Base-by-base conservation (phyloP, 64 coral and sea anemone species). In the Dendronephthya gigantea region DNA sequence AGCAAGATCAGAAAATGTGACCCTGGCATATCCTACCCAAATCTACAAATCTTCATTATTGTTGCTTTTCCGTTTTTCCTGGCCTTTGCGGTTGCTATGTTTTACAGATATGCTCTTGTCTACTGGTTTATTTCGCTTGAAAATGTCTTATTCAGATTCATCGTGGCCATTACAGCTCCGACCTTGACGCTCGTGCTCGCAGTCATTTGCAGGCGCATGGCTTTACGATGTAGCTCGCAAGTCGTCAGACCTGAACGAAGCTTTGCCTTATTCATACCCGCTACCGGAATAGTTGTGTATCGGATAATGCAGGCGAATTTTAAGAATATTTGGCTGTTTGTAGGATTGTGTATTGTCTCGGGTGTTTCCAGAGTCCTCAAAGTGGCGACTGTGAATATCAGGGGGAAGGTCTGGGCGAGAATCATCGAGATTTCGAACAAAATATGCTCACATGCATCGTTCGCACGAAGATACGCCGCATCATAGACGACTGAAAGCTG, bases 291-390 rank as follows among this genome's bases (percentile, higher is more conserved):
- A 17, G 13, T 17, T 22, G 9, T 58, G 0, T 58, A 58, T n/a
- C 51, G 51, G 15, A 58, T 58, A 58, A 22, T 58, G 51, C 83
- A 84, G 33, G 83, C 83, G 50, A 47, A 84, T 49, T 84, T 84
- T 84, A 25, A 84, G 19, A 84, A 58, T 58, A 58, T 58, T 2
- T 19, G 51, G 15, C 23, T 58, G 51, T 58, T 58, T n/a, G 51
- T 58, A 11, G 51, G 51, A 16, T 17, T 58, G 22, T 58, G 6
- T 58, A 2, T 58, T 6, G 6, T 58, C 14, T 40, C 39, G 49
- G 83, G 48, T 84, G 39, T 84, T 47, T 84, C 17, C 23, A 84
- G 33, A n/a, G 45, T 84, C 7, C 43, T 84, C 50, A 49, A 35
- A 32, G 50, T 25, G 50, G 83, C 83, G 39, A 84, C 83, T 47